A percentile compares a stretch with the other conserved stretches of the same genome.
Conservation (phyloP, 2,888 invertebrate species). For the Xylophagus ater region DNA sequence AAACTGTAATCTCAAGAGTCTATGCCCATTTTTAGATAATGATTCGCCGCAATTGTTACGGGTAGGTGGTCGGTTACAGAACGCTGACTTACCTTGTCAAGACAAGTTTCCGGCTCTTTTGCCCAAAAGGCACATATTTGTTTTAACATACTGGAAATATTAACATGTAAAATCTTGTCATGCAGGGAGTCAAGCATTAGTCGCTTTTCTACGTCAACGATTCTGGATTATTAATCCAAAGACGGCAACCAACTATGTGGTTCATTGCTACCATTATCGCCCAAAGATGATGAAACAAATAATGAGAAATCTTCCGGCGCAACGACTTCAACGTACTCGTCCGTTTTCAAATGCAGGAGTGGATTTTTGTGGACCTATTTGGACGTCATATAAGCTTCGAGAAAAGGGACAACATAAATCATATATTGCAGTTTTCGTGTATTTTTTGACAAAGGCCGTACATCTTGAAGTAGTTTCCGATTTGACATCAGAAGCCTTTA, state of each 20-base stretch:
- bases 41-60: conserved; percentile 17
- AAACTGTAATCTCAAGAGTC: conserved; percentile 1
- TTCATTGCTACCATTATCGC: conserved; percentile 10
- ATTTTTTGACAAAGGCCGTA: conserved; percentile 13
- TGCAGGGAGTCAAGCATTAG: conserved; percentile 11
- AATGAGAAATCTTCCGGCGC: conserved; percentile 15
- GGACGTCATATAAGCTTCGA: conserved; percentile 2
- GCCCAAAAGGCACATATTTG: conserved; percentile 13
- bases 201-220: conserved; percentile 6
- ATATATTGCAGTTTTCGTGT: conserved; percentile 18
- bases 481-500: conserved; percentile 17
- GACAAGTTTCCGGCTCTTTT: conserved; percentile 21
- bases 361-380: too few relatives aligned
- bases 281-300: conserved; percentile 10
- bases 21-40: conserved; percentile 18
- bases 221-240: conserved; percentile 10
- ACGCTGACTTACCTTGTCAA: conserved; percentile 15
- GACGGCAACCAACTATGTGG: conserved; percentile 5
- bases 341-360: too few relatives aligned
- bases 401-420: conserved; percentile 11
- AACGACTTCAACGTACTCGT: too few relatives aligned
- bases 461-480: conserved; percentile 18
- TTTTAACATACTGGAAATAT: background rate
- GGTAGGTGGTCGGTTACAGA: conserved; percentile 22
- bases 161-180: conserved; percentile 4